Evolutionary conservation across 2,888 invertebrate species (phyloP), one percentile per base, ranked within the genome.

Genomic region (Digitonthophagus gazella): DNA sequence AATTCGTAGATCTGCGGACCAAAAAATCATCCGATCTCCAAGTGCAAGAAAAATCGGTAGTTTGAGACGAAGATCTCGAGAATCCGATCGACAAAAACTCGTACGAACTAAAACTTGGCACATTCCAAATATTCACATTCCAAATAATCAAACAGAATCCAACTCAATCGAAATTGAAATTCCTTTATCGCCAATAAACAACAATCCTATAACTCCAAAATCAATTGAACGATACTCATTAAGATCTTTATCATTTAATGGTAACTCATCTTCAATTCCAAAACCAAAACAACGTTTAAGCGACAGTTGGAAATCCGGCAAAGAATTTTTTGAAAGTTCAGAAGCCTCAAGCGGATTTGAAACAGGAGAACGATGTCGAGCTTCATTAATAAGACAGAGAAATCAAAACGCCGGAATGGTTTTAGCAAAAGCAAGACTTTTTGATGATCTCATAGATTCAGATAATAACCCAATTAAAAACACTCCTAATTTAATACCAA

Each of bases 1-100:
- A 79, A 93, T 93, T 68, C 84, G 92, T 69, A 87, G 89, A 58
- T 91, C 89, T 69, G 85, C 85, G 44, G 90, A 92, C 75, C 86
- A 89, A 65, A 90, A 90, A 77, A 86, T 92, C 4, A 90, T 93
- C 71, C 83, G 92, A 72, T 93, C 93, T 0, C 93, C 93, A 0
- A 93, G 93, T 79, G 93, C 92, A 1, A 85, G 93, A 65, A 93
- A 92, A 85, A 93, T 93, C 69, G 93, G 93, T 15, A 88, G 87
- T 5, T 86, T 93, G 74, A 83, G 92, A 76, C 85, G 93, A 63
- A 84, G 91, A 66, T 93, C 93, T 0, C 88, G 88, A 78, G 93
- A 93, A 71, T 75, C 77, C 15, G 78, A 79, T 56, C 75, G 75
- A 75, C 77, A 81, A 72, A 73, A 74, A 72, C 14, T 44, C 5